These are phyloP conservation scores for Cavia aperea DNA, from an alignment of 2,113 vertebrate species.

Conservation along the genomic window DNA sequence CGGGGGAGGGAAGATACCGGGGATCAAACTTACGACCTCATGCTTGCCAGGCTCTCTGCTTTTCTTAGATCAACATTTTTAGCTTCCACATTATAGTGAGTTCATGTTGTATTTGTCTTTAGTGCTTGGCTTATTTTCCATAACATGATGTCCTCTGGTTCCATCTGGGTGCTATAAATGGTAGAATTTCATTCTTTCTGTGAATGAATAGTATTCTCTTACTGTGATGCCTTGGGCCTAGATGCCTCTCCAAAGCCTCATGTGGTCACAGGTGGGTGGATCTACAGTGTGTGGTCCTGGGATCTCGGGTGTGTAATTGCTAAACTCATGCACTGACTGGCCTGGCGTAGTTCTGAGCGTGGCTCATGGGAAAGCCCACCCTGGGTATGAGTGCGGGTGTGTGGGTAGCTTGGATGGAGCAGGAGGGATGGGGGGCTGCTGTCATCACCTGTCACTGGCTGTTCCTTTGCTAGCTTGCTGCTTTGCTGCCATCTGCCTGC, in stretches of 20 bases:
- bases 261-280: neutral
- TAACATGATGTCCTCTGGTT: neutral
- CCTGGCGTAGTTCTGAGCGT: neutral
- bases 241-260: neutral
- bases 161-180: neutral
- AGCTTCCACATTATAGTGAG: neutral
- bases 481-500: neutral
- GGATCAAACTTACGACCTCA: no score
- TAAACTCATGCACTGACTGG: neutral
- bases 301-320: neutral
- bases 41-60: neutral
- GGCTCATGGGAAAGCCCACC: neutral
- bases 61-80: neutral
- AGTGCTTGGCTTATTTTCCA: neutral
- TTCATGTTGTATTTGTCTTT: neutral
- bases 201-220: neutral
- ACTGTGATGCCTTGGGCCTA: no score
- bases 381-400: neutral
- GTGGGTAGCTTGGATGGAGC: neutral
- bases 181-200: neutral
- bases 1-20: no score
- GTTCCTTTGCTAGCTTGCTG: neutral
- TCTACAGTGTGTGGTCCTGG: neutral
- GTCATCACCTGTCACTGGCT: neutral
- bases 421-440: neutral